A percentile compares a stretch with the other conserved stretches of the same genome.
phyloP scores from a whole-genome alignment of 2,797 vertebrate species.

The Lagothrix lagotricha region DNA sequence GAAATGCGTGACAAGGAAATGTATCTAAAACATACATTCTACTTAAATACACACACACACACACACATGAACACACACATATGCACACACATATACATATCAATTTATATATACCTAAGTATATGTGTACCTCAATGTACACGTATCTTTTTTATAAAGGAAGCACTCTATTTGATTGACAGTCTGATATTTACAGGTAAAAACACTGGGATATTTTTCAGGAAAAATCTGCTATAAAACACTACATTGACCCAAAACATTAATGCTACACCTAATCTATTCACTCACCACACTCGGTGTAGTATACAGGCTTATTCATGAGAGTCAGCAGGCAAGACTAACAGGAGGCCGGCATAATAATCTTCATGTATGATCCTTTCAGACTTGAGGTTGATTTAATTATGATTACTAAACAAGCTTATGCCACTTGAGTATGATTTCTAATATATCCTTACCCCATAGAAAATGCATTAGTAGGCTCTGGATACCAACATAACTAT shows the following conservation, averaged over 20 bases:
- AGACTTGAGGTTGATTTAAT: not conserved
- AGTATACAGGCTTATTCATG: not conserved
- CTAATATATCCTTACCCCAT: slow-evolving; percentile 18
- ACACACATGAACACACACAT: not conserved
- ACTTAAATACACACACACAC: not conserved
- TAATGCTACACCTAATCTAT: not conserved
- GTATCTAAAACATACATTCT: not conserved
- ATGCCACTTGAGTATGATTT: slow-evolving; percentile 17
- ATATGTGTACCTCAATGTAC: not conserved
- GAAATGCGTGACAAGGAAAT: not conserved
- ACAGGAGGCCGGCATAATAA: not conserved
- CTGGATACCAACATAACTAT: not conserved
- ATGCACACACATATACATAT: not conserved
- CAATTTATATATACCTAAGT: not conserved
- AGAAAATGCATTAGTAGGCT: not conserved
- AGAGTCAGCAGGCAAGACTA: slow-evolving; percentile 22
- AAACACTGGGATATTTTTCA: slow-evolving; percentile 1
- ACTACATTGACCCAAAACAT: slow-evolving; percentile 22
- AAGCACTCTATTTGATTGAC: slow-evolving; percentile 8
- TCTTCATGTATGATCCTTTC: slow-evolving; percentile 9
- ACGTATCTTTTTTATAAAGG: not conserved
- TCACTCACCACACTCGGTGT: not conserved
- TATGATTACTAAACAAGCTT: not conserved
- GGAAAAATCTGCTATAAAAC: not conserved
- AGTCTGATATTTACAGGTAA: not conserved